Evolutionary conservation across 2,888 invertebrate species (phyloP).

Genomic region (Silvanus unidentatus): DNA sequence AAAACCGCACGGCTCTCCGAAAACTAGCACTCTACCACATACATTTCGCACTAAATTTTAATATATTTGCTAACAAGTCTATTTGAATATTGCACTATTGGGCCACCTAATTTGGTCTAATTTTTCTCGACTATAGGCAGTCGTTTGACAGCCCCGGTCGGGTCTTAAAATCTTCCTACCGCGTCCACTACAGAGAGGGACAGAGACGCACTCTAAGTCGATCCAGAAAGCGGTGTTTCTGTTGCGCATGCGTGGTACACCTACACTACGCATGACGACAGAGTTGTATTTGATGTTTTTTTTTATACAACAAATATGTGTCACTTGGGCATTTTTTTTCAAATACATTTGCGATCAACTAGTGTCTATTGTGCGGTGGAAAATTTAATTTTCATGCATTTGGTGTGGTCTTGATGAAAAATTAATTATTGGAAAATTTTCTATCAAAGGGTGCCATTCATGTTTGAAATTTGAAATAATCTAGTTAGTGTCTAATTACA

Average conservation of each 20-base stretch:
- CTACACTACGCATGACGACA: slow-evolving; percentile 21
- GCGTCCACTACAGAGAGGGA: slow-evolving; percentile 33
- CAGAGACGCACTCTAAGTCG: slow-evolving; percentile 42
- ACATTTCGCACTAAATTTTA: slow-evolving; percentile 11
- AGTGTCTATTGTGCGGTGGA: too few species aligned
- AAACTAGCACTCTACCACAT: slow-evolving; percentile 19
- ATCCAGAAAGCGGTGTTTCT: slow-evolving; percentile 33
- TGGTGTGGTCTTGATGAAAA: too few species aligned
- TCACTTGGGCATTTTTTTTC: too few species aligned
- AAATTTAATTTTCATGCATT: too few species aligned
- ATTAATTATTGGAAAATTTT: too few species aligned
- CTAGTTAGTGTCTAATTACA: too few species aligned
- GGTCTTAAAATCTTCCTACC: slow-evolving; percentile 28
- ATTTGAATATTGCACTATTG: too few species aligned
- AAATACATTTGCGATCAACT: too few species aligned
- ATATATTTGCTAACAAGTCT: too few species aligned
- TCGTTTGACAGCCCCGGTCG: slow-evolving; percentile 26
- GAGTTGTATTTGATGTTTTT: background rate
- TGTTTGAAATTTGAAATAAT: too few species aligned
- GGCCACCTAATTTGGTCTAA: slow-evolving; percentile 2
- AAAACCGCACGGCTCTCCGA: slow-evolving; percentile 14
- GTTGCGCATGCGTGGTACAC: slow-evolving; percentile 21
- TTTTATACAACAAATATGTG: too few species aligned
- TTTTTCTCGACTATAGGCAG: slow-evolving; percentile 19
- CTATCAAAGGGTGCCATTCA: too few species aligned